These are phyloP conservation scores for Mastomys coucha DNA, from an alignment of 2,113 vertebrate genomes.

Conservation along the genomic window DNA sequence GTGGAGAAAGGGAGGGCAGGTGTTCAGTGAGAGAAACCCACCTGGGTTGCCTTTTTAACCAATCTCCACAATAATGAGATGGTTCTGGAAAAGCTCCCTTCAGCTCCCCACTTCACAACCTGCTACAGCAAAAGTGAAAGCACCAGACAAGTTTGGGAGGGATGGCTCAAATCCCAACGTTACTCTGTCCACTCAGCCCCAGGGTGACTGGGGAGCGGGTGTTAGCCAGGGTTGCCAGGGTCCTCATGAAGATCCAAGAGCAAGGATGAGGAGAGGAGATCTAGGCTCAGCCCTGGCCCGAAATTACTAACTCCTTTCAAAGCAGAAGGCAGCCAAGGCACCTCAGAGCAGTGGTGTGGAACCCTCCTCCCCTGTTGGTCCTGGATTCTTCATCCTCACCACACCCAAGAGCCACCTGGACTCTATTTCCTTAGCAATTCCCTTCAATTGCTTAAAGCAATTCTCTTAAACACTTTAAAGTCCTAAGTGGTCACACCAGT, in stretches of 20 bases:
- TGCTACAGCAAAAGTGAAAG: neutral
- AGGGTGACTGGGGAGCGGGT: neutral
- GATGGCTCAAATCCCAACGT: neutral
- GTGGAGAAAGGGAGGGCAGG: neutral
- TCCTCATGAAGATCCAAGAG: neutral
- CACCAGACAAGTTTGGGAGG: neutral
- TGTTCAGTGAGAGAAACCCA: no score
- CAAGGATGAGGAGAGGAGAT: no score
- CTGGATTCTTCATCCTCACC: fast-evolving
- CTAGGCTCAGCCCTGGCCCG: neutral
- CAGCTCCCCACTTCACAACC: neutral
- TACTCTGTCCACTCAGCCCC: neutral
- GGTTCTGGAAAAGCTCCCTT: neutral
- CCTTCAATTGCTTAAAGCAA: neutral
- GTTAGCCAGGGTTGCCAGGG: neutral
- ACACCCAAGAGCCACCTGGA: neutral
- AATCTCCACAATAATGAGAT: neutral
- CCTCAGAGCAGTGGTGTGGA: fast-evolving
- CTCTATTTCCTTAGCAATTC: neutral
- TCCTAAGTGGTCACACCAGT: neutral
- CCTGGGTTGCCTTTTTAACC: neutral
- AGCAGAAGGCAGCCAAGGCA: no score
- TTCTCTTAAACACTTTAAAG: neutral
- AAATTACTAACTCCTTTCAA: no score
- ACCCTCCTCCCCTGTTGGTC: fast-evolving